phyloP scores from a whole-genome alignment of 2,113 vertebrate species.

The Lagenorhynchus albirostris region DNA sequence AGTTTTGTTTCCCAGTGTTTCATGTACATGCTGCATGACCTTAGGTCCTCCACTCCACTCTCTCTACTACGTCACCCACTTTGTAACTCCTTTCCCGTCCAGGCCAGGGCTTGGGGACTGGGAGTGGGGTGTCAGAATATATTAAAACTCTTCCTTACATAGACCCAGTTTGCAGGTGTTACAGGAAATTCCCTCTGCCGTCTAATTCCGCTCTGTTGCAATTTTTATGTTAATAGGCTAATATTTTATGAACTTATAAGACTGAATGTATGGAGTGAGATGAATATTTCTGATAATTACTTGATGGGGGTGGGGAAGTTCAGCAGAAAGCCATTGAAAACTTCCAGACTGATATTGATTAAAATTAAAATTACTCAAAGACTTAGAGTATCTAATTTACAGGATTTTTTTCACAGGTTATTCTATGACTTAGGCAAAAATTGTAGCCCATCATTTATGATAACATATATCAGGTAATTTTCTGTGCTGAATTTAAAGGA shows the following conservation, averaged over 20 bases:
- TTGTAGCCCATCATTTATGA: slow-evolving; percentile 47
- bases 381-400: slow-evolving; percentile 63
- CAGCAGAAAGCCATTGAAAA: slow-evolving; percentile 78
- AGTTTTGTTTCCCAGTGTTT: background rate
- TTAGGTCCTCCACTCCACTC: background rate
- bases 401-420: slow-evolving; percentile 12
- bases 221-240: slow-evolving; percentile 67
- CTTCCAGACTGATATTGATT: slow-evolving; percentile 75
- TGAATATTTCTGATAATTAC: slow-evolving; percentile 80
- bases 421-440: slow-evolving; percentile 67
- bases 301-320: slow-evolving; percentile 52
- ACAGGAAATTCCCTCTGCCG: slow-evolving; percentile 20
- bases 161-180: slow-evolving; percentile 47
- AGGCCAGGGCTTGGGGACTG: background rate
- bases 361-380: no score
- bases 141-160: background rate
- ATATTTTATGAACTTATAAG: slow-evolving; percentile 73
- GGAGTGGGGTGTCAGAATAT: background rate
- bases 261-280: slow-evolving; percentile 66
- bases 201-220: slow-evolving; percentile 56
- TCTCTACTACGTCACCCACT: background rate
- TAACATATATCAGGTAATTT: background rate
- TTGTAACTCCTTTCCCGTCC: background rate
- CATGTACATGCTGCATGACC: background rate
- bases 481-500: slow-evolving; percentile 50